Conservation (phyloP, 2,888 invertebrate species). For the Eudemis profundana region DNA sequence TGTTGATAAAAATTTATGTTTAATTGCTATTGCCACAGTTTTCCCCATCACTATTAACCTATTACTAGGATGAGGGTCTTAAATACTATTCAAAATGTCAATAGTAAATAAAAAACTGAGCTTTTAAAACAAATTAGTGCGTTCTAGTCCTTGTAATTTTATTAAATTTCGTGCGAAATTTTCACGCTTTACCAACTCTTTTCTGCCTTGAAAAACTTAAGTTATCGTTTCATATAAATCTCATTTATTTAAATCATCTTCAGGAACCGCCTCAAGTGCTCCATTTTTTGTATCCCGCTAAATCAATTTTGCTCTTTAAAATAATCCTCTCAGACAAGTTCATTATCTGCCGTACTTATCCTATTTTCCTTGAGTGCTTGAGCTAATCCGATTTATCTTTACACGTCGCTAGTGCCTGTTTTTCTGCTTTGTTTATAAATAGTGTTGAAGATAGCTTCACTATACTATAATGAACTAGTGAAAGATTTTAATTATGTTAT, state of each 20-base stretch:
- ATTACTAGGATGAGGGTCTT: too few species aligned
- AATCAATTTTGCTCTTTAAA: slow-evolving; percentile 15
- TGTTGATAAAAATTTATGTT: too few species aligned
- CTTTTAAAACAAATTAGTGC: too few species aligned
- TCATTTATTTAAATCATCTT: slow-evolving; percentile 17
- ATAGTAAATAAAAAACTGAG: too few species aligned
- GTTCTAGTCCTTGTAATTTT: too few species aligned
- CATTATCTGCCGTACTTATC: slow-evolving; percentile 32
- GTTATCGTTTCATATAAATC: too few species aligned
- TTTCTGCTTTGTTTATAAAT: slow-evolving; percentile 13
- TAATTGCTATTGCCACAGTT: too few species aligned
- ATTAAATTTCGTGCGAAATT: too few species aligned
- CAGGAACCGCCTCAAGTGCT: neutral
- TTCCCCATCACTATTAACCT: too few species aligned
- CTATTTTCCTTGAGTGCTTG: slow-evolving; percentile 37
- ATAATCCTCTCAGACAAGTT: slow-evolving; percentile 19
- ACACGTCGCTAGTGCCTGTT: neutral
- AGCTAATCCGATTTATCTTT: slow-evolving; percentile 28
- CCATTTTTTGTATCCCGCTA: slow-evolving; percentile 8
- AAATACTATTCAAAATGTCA: too few species aligned
- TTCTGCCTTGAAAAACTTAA: too few species aligned
- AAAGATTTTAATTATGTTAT: slow-evolving; percentile 11
- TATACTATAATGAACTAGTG: slow-evolving; percentile 18
- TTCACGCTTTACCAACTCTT: too few species aligned
- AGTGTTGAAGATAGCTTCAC: slow-evolving; percentile 17